Percentiles rank a stretch among this genome's conserved stretches.
Conservation (phyloP, 2,888 invertebrate species). For the Patella pellucida region DNA sequence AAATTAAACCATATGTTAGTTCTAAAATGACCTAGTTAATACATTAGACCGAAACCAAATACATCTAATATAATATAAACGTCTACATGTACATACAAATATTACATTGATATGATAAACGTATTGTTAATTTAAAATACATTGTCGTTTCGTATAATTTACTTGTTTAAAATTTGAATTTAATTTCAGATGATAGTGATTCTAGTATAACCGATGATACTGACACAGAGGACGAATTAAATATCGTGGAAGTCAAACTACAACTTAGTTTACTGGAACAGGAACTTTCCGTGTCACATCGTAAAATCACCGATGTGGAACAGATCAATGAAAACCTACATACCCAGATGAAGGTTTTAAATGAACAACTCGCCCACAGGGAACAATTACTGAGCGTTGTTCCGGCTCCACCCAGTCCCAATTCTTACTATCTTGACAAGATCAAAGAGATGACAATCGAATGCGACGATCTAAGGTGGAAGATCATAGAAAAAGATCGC, state of each 20-base stretch:
- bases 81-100: too few species aligned
- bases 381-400: constrained; percentile 35
- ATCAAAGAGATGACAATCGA: constrained; percentile 77
- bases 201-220: constrained; percentile 12
- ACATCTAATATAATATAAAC: too few species aligned
- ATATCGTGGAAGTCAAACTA: constrained; percentile 81
- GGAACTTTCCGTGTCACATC: constrained; percentile 85
- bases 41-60: too few species aligned
- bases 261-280: constrained; percentile 91
- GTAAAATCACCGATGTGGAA: constrained; percentile 88
- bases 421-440: constrained; percentile 76
- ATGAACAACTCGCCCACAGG: constrained; percentile 49
- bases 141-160: too few species aligned
- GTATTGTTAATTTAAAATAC: too few species aligned
- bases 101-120: too few species aligned
- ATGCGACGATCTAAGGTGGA: constrained; percentile 81
- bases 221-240: constrained; percentile 71
- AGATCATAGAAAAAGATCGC: constrained; percentile 82
- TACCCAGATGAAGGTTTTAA: constrained; percentile 51
- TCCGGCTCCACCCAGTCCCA: constrained; percentile 50
- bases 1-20: too few species aligned
- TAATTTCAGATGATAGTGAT: background rate
- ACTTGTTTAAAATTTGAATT: too few species aligned
- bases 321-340: constrained; percentile 78
- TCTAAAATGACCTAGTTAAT: too few species aligned